Evolutionary conservation across 1,140 invertebrate species (phyloP).

Genomic region (Dreissena rostriformis): DNA sequence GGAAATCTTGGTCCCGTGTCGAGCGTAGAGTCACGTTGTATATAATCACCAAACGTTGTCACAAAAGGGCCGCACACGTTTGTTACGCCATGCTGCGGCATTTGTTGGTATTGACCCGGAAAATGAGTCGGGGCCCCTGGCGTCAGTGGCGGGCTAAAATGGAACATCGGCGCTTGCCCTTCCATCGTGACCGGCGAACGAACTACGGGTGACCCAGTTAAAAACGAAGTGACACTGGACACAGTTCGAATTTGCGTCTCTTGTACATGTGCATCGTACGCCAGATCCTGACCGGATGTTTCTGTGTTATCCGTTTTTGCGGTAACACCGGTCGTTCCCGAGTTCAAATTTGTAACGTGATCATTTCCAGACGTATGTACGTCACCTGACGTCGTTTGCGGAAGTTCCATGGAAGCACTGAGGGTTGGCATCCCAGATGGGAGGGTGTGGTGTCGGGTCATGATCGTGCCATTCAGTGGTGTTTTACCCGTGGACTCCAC

Average conservation of each 20-base stretch:
- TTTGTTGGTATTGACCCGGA: not conserved
- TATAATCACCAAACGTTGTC: constrained; percentile 23
- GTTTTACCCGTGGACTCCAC: constrained; percentile 94
- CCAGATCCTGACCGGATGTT: too few relatives aligned
- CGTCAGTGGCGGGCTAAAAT: constrained; percentile 72
- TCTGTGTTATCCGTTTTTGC: too few relatives aligned
- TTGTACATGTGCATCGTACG: constrained; percentile 50
- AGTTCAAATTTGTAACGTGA: not conserved
- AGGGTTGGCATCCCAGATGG: constrained; percentile 84
- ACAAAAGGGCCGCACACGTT: constrained; percentile 20
- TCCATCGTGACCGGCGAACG: constrained; percentile 70
- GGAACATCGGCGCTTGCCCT: constrained; percentile 65
- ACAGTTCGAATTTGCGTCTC: constrained; percentile 70
- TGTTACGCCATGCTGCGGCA: too few relatives aligned
- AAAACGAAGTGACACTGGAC: constrained; percentile 72
- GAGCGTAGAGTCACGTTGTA: constrained; percentile 41
- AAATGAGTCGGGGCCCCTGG: constrained; percentile 60
- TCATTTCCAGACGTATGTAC: constrained; percentile 34
- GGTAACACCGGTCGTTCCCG: not conserved
- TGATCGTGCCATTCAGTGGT: constrained; percentile 92
- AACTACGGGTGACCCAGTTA: constrained; percentile 70
- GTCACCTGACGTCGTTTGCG: constrained; percentile 17
- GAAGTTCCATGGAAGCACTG: constrained; percentile 60
- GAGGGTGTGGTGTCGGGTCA: constrained; percentile 74
- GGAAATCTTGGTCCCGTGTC: constrained; percentile 37